Evolutionary conservation across 1,140 invertebrate genomes (phyloP).

Genomic region (Tetranychus cinnabarinus): DNA sequence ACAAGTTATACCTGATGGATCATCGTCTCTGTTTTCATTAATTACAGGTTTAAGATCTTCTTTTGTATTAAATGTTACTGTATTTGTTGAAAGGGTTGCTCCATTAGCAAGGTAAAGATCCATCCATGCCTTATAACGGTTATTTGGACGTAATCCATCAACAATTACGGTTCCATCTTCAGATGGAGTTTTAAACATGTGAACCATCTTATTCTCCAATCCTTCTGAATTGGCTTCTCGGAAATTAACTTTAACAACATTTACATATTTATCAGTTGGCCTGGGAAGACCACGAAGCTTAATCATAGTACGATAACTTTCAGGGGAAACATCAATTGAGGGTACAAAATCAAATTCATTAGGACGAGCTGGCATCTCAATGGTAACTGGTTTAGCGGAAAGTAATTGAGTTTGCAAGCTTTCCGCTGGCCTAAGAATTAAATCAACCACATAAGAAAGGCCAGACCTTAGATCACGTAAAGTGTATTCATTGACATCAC

Average conservation of each 20-base stretch:
- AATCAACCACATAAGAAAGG: slow-evolving; percentile 45
- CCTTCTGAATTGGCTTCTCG: slow-evolving; percentile 31
- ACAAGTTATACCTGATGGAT: neutral
- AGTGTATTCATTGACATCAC: slow-evolving; percentile 41
- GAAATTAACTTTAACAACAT: slow-evolving; percentile 62
- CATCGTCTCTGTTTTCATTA: neutral
- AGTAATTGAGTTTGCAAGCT: slow-evolving; percentile 44
- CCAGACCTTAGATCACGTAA: slow-evolving; percentile 43
- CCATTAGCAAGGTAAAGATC: slow-evolving; percentile 14
- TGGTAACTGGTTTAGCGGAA: slow-evolving; percentile 36
- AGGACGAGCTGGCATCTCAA: slow-evolving; percentile 26
- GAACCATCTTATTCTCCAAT: slow-evolving; percentile 30
- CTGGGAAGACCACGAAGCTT: slow-evolving; percentile 54
- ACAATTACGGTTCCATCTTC: slow-evolving; percentile 44
- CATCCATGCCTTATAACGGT: slow-evolving; percentile 21
- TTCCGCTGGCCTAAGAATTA: slow-evolving; percentile 44
- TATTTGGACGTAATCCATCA: slow-evolving; percentile 46
- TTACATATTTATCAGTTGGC: slow-evolving; percentile 68
- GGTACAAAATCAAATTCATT: slow-evolving; percentile 50
- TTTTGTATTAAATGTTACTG: slow-evolving; percentile 14
- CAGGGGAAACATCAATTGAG: slow-evolving; percentile 38
- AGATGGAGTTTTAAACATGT: slow-evolving; percentile 56
- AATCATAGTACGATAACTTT: slow-evolving; percentile 19
- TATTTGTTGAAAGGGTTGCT: slow-evolving; percentile 11
- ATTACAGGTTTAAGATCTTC: neutral